Percentiles rank a stretch among this genome's conserved stretches.
These are phyloP conservation scores for Spilogale gracilis DNA, from an alignment of 2,113 vertebrate species.

Conservation along the genomic window DNA sequence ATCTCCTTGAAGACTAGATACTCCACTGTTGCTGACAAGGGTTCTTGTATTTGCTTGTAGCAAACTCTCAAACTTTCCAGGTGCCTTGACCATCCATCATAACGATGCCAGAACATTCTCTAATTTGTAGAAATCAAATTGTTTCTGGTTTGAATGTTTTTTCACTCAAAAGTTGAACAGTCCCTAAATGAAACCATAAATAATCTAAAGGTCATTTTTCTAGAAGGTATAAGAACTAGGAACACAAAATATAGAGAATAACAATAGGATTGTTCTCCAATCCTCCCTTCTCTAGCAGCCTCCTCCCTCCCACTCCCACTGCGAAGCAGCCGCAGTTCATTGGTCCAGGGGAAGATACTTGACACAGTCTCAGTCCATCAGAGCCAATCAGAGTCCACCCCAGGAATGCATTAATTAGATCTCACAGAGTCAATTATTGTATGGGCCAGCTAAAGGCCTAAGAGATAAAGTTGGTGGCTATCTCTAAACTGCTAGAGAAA, in stretches of 20 bases:
- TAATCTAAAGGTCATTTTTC: slow-evolving; percentile 4
- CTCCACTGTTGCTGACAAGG: not conserved
- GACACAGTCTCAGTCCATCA: not conserved
- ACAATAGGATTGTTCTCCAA: not conserved
- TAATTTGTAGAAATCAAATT: slow-evolving; percentile 46
- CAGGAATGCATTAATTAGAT: not conserved
- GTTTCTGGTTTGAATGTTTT: not conserved
- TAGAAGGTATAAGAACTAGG: not conserved
- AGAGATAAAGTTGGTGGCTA: not conserved
- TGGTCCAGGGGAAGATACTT: not conserved
- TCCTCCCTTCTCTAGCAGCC: not conserved
- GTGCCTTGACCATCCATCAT: not conserved
- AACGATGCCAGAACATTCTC: not conserved
- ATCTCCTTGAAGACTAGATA: not conserved
- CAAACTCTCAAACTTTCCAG: not conserved
- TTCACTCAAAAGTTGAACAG: not conserved
- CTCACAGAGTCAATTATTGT: not conserved
- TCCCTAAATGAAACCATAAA: not conserved
- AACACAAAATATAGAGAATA: not conserved
- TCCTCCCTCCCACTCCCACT: not conserved
- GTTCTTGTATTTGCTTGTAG: slow-evolving; percentile 8
- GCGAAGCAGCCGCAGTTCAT: not conserved
- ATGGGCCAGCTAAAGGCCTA: not conserved
- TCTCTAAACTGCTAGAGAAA: not conserved
- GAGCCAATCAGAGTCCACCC: not conserved